A percentile compares a stretch with the other conserved stretches of the same genome.
Evolutionary conservation across 2,797 vertebrate genomes (phyloP).

Genomic region (Picus viridis): DNA sequence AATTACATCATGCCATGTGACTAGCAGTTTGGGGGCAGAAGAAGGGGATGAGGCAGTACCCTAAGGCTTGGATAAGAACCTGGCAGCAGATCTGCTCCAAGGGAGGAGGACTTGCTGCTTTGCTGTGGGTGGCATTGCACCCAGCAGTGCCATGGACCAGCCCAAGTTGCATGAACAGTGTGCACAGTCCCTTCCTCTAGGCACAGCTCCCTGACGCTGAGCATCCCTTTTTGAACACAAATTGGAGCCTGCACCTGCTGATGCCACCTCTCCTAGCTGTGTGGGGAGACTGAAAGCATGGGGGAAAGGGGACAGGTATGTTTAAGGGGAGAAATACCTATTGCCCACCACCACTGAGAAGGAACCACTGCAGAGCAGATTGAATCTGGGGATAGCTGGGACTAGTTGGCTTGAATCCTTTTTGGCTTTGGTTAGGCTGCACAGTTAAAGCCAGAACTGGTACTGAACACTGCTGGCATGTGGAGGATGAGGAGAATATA

Average conservation of each 20-base stretch:
- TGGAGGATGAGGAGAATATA: neutral
- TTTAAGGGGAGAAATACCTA: neutral
- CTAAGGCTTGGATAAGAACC: neutral
- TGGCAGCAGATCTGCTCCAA: neutral
- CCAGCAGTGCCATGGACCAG: neutral
- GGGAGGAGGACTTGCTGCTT: neutral
- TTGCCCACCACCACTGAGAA: neutral
- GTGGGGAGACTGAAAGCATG: rapidly evolving
- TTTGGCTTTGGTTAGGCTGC: neutral
- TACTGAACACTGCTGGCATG: neutral
- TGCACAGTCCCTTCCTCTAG: neutral
- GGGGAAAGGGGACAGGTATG: rapidly evolving
- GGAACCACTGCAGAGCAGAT: neutral
- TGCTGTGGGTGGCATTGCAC: rapidly evolving
- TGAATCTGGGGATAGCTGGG: neutral
- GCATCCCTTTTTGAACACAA: neutral
- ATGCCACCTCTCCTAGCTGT: neutral
- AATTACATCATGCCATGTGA: conserved; percentile 62
- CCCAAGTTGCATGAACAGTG: rapidly evolving
- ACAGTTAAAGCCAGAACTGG: neutral
- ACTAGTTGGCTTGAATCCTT: neutral
- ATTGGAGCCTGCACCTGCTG: neutral
- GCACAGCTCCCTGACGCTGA: neutral
- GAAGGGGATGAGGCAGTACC: neutral
- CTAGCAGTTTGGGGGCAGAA: neutral